Evolutionary conservation across 2,113 vertebrate genomes (phyloP).

Genomic region (Vicugna pacos): DNA sequence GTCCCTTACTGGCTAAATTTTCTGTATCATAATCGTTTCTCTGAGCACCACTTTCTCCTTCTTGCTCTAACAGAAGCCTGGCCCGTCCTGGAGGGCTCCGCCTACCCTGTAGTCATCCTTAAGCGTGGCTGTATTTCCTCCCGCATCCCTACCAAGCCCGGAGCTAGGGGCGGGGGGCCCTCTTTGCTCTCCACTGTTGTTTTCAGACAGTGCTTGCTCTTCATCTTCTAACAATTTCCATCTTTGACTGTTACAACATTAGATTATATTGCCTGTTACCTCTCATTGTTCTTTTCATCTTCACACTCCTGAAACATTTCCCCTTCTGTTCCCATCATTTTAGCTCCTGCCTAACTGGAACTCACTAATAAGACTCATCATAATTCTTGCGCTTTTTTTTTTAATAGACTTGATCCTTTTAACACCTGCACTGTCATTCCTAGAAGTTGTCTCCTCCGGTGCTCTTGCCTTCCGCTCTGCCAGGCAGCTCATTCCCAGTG

Average conservation of each 20-base stretch:
- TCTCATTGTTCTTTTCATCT: background rate
- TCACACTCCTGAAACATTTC: background rate
- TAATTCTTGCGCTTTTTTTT: background rate
- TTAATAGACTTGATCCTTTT: background rate
- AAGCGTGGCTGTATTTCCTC: background rate
- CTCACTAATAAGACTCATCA: background rate
- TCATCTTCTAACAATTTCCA: background rate
- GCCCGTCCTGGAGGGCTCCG: background rate
- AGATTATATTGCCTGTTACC: background rate
- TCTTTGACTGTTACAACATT: background rate
- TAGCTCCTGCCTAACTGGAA: background rate
- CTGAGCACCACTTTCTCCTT: background rate
- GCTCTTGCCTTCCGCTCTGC: background rate
- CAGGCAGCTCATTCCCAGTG: background rate
- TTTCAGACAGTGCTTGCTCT: background rate
- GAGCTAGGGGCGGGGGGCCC: background rate
- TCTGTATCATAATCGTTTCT: background rate
- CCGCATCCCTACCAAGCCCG: background rate
- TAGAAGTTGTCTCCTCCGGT: background rate
- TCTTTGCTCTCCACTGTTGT: background rate
- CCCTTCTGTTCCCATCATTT: background rate
- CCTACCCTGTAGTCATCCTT: background rate
- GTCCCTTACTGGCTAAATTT: background rate
- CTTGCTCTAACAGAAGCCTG: background rate
- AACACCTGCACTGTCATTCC: background rate